A percentile compares a stretch with the other conserved stretches of the same genome.
Evolutionary conservation across 2,113 vertebrate species (phyloP).

Genomic region (Gadus chalcogrammus): DNA sequence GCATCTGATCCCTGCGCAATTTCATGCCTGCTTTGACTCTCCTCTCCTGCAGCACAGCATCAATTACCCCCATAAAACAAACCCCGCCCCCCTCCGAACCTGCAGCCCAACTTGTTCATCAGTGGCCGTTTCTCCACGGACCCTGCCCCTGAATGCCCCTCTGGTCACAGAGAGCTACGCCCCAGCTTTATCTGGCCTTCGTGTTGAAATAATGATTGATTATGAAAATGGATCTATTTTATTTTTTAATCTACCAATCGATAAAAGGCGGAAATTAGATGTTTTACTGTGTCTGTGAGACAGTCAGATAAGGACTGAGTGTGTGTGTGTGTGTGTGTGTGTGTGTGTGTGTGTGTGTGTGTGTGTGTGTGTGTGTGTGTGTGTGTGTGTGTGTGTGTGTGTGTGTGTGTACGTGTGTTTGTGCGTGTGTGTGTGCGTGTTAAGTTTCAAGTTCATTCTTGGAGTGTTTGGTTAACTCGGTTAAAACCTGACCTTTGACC

Average conservation of each 20-base stretch:
- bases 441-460: slow-evolving; percentile 39
- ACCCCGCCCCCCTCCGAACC: slow-evolving; percentile 63
- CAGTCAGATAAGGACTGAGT: neutral
- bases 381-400: neutral
- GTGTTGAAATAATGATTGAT: no score
- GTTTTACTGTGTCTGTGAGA: no score
- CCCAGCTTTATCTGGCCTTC: neutral
- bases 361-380: neutral
- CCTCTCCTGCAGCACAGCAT: slow-evolving; percentile 71
- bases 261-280: no score
- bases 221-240: no score
- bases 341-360: neutral
- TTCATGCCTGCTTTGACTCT: slow-evolving; percentile 82
- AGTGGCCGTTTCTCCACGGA: slow-evolving; percentile 16
- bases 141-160: slow-evolving; percentile 16
- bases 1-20: slow-evolving; percentile 78
- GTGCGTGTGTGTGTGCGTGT: slow-evolving; percentile 22
- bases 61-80: slow-evolving; percentile 76
- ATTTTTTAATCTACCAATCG: no score
- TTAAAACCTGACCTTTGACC: slow-evolving; percentile 49
- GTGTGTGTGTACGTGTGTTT: slow-evolving; percentile 2
- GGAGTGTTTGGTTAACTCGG: slow-evolving; percentile 32
- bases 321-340: slow-evolving; percentile 13
- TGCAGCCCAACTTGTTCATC: slow-evolving; percentile 32
- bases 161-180: slow-evolving; percentile 15